Percentiles rank a stretch among this genome's conserved stretches.
These are phyloP conservation scores for Palaemon carinicauda DNA, from an alignment of 1,140 invertebrate genomes.

Conservation along the genomic window DNA sequence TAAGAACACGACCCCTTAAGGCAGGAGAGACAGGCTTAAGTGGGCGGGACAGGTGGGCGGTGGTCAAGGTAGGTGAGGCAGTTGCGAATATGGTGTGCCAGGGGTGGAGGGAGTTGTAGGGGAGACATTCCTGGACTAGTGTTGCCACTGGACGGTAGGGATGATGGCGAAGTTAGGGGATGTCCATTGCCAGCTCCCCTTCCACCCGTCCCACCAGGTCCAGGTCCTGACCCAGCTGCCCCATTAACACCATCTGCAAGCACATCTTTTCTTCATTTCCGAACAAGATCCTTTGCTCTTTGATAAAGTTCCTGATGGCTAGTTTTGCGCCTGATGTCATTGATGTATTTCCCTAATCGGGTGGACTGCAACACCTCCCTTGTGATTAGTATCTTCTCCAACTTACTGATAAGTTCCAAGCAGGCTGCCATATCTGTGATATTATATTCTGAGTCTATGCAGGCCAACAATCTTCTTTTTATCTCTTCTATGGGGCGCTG, in stretches of 20 bases:
- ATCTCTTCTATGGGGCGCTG: too few relatives aligned
- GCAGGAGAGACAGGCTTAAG: constrained; percentile 47
- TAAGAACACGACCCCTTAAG: constrained; percentile 42
- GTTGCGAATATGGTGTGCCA: constrained; percentile 38
- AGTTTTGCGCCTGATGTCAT: constrained; percentile 87
- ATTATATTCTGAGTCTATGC: too few relatives aligned
- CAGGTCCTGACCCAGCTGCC: constrained; percentile 51
- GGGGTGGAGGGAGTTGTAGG: constrained; percentile 56
- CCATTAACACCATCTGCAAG: constrained; percentile 67
- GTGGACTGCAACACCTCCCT: constrained; percentile 92
- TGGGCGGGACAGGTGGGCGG: constrained; percentile 44
- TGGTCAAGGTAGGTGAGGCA: constrained; percentile 46
- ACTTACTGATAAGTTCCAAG: constrained; percentile 87
- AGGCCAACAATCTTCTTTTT: too few relatives aligned
- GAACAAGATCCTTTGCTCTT: constrained; percentile 88
- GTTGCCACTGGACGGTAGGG: constrained; percentile 61
- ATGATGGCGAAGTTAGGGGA: constrained; percentile 48
- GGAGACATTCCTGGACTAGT: constrained; percentile 62
- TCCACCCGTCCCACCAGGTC: constrained; percentile 49
- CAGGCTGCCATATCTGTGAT: constrained; percentile 92
- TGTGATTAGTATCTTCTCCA: constrained; percentile 92
- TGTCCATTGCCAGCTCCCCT: constrained; percentile 33
- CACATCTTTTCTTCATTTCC: constrained; percentile 86
- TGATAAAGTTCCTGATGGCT: constrained; percentile 79
- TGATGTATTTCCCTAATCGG: constrained; percentile 92